Evolutionary conservation across 2,797 vertebrate species (phyloP).

Genomic region (Neoniphon sammara): DNA sequence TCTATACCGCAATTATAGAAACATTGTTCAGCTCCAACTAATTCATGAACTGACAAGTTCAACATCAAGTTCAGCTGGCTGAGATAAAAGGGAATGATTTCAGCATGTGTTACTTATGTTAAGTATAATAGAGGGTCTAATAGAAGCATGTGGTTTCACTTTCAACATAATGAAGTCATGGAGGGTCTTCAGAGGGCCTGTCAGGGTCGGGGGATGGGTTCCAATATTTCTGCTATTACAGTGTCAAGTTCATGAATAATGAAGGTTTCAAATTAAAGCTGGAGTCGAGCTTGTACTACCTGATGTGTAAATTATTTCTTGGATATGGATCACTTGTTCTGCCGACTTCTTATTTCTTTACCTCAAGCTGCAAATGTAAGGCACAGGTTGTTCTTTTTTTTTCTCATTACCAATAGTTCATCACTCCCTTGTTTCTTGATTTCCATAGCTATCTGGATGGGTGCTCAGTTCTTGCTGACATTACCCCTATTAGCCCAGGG

Average conservation of each 20-base stretch:
- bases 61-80: conserved; percentile 62
- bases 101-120: conserved; percentile 32
- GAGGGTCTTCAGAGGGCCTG: conserved; percentile 38
- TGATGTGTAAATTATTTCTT: conserved; percentile 32
- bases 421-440: conserved; percentile 8
- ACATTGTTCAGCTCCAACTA: conserved; percentile 32
- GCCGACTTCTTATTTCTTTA: conserved; percentile 10
- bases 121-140: conserved; percentile 36
- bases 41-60: conserved; percentile 60
- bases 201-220: conserved; percentile 27
- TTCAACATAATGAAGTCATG: conserved; percentile 54
- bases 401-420: conserved; percentile 8
- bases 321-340: conserved; percentile 27
- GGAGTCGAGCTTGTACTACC: conserved; percentile 14
- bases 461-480: neutral
- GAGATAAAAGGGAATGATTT: conserved; percentile 56
- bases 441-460: neutral
- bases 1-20: conserved; percentile 49
- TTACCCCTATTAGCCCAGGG: conserved; percentile 16
- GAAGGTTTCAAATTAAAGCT: conserved; percentile 51
- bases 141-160: conserved; percentile 59
- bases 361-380: conserved; percentile 11
- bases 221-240: conserved; percentile 44
- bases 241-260: conserved; percentile 63
- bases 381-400: conserved; percentile 1